Evolutionary conservation across 2,797 vertebrate genomes (phyloP).

Genomic region (Falco naumanni): DNA sequence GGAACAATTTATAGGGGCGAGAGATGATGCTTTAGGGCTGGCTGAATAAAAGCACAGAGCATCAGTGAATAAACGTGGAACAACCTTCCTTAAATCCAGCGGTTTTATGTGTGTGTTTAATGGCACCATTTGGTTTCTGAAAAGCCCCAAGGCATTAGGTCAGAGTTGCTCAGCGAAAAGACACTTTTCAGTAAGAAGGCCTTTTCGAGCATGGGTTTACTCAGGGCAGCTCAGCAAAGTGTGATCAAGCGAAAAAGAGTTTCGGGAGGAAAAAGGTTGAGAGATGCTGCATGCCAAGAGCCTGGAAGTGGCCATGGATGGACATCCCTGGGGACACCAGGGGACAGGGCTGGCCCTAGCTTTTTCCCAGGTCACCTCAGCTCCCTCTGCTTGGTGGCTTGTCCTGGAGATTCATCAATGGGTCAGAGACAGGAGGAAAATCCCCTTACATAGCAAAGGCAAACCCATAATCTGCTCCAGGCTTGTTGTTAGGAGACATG

Average conservation of each 20-base stretch:
- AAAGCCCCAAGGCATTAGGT: fast-evolving
- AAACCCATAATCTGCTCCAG: not conserved
- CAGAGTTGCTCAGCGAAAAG: not conserved
- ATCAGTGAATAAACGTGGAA: not conserved
- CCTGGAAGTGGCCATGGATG: not conserved
- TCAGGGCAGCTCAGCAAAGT: not conserved
- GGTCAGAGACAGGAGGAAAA: not conserved
- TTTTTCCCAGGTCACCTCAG: not conserved
- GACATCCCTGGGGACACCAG: not conserved
- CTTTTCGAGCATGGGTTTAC: not conserved
- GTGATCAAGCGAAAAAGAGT: not conserved
- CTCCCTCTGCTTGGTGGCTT: not conserved
- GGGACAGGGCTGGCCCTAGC: not conserved
- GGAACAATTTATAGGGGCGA: not conserved
- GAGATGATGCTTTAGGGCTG: not conserved
- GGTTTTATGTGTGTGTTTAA: fast-evolving
- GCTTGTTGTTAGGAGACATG: not conserved
- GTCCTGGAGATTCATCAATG: not conserved
- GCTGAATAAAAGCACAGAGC: not conserved
- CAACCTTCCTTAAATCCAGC: not conserved
- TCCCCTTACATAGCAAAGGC: not conserved
- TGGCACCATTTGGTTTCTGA: not conserved
- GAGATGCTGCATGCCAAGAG: not conserved
- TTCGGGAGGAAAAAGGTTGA: not conserved
- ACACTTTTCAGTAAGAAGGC: not conserved